These are phyloP conservation scores for Aphidius gifuensis DNA, from an alignment of 1,140 invertebrate species.

Conservation along the genomic window DNA sequence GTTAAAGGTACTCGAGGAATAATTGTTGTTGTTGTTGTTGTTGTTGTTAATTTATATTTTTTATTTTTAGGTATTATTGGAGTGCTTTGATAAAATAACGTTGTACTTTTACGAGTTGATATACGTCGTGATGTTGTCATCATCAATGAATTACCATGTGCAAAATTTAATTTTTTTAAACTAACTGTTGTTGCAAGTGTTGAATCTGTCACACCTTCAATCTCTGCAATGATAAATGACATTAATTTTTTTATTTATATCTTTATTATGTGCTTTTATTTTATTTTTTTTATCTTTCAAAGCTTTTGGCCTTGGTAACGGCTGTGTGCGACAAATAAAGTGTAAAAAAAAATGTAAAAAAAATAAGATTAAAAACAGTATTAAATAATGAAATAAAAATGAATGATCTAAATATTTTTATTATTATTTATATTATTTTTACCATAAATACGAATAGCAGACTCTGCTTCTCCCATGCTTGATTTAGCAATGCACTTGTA, in stretches of 20 bases:
- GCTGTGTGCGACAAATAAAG: neutral
- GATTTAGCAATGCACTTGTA: slow-evolving; percentile 74
- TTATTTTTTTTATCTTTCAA: neutral
- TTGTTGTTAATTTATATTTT: slow-evolving; percentile 28
- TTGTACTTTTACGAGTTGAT: slow-evolving; percentile 40
- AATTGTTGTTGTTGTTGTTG: slow-evolving; percentile 50
- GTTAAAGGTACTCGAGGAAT: slow-evolving; percentile 39
- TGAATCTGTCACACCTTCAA: slow-evolving; percentile 57
- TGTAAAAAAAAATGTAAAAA: neutral
- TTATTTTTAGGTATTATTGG: slow-evolving; percentile 47
- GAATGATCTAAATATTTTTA: no score
- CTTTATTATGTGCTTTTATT: slow-evolving; percentile 1
- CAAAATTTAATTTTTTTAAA: slow-evolving; percentile 38
- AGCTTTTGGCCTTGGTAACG: neutral
- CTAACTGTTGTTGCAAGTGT: slow-evolving; percentile 57
- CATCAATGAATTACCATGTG: slow-evolving; percentile 35
- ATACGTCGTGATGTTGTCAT: slow-evolving; percentile 38
- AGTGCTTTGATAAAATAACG: slow-evolving; percentile 44
- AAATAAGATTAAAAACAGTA: no score
- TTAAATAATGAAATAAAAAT: slow-evolving; percentile 26
- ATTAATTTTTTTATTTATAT: slow-evolving; percentile 8
- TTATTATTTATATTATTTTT: slow-evolving; percentile 38
- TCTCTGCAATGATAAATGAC: slow-evolving; percentile 52
- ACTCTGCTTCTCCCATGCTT: slow-evolving; percentile 67
- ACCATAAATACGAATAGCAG: slow-evolving; percentile 69